Base-by-base conservation (phyloP, 2,113 vertebrate genomes). In the Dendropsophus ebraccatus region DNA sequence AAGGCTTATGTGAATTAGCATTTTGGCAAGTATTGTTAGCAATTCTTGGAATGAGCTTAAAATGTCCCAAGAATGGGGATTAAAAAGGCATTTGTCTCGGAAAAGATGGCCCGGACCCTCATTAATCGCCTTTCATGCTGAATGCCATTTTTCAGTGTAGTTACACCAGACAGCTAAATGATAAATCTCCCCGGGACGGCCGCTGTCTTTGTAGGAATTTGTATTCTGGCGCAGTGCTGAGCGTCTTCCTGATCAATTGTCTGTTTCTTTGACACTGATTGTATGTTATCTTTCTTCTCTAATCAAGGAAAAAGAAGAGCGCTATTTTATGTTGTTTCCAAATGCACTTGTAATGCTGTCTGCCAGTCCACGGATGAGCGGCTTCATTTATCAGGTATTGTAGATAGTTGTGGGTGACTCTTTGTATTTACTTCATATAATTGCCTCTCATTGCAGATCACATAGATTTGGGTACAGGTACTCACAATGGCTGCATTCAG, bases 311-410 rank as follows among this genome's bases (percentile, higher is more conserved):
- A 97, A 96, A 92, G 97, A 99, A 35, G 98, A 99, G 88, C 92
- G 97, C 0, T 99, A 99, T 91, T 92, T 99, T 81, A 94, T 99
- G 95, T 91, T 99, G 87, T 99, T 99, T 91, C 94, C 97, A 23
- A 96, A 90, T 3, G 83, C 96, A 89, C 87, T 99, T 84, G 91
- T 99, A 83, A 96, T 98, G 94, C 92, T 99, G 30, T 98, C 97
- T 32, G 96, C 97, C 86, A 99, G 97, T 91, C 96, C 97, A 80
- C 95, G 97, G 73, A 99, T 99, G 98, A 99, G 97, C 88, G 97
- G 97, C 87, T 99, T 99, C 86, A 96, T 99, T 88, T 99, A 97
- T 92, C 98, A 99, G 96, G 98, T 97, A 91, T 88, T 67, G 76
- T 89, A 28, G n/a, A 23, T 21, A 62, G n/a, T 60, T 9, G 3